Base-by-base conservation (phyloP, 2,888 invertebrate genomes). In the Brachyopa scutellaris region DNA sequence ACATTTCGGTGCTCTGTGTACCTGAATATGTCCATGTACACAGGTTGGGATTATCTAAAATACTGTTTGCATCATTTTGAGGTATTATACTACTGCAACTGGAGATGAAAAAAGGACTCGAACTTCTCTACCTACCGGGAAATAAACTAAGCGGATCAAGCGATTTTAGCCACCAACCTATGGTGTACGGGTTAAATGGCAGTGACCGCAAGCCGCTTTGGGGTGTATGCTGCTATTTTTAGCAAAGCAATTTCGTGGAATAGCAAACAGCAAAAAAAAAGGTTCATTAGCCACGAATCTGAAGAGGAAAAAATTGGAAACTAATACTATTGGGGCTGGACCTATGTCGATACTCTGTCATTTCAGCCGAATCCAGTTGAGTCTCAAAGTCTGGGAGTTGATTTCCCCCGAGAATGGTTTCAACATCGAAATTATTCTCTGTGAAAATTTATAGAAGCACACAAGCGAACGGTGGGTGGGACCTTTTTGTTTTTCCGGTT, bases 341-440 rank as follows among this genome's bases (percentile, higher is more conserved):
- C 53, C n/a, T n/a, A n/a, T n/a, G n/a, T 26, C 26, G 26, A 3
- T 6, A 53, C 29, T 53, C 11, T 19, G 15, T 47, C 45, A 13
- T 31, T 9, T 6, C 33, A n/a, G 45, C 9, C 47, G 21, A 53
- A 55, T 67, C 33, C 21, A n/a, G 67, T 67, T 55, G 33, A 55
- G 45, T 67, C 31, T 42, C 42, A 67, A 45, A 51, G 31, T 29
- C 40, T 40, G 38, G 38, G 49, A 64, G 64, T 67, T 55, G 45
- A 67, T 67, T 67, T 67, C 55, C 67, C 67, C 9, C 11, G 55
- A 67, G 67, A 21, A 23, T 11, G 55, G 33, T 26, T 55, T 67
- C 55, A 67, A 67, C 67, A 55, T 67, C 11, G 33, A 55, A 67
- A 67, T 67, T 55, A 55, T 55, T 67, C 33, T 67, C 45, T 36